A percentile compares a stretch with the other conserved stretches of the same genome.
phyloP scores from a whole-genome alignment of 1,140 invertebrate genomes.

The Drosophila asahinai region DNA sequence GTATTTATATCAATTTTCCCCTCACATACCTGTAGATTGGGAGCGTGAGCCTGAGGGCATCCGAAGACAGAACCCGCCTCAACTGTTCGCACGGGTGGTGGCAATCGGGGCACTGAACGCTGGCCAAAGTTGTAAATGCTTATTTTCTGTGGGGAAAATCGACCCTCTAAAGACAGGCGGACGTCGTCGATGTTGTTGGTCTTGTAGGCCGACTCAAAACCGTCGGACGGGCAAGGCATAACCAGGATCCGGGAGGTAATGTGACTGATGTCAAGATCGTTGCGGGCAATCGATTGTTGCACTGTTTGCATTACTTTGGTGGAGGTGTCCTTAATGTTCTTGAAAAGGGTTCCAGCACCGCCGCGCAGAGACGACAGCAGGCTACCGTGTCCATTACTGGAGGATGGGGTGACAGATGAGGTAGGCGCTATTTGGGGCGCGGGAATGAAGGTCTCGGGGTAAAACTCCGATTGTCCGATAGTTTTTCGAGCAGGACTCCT shows the following conservation, averaged over 20 bases:
- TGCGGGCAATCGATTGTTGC: constrained; percentile 95
- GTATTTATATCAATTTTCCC: background rate
- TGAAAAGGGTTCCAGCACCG: constrained; percentile 94
- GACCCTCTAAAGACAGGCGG: constrained; percentile 89
- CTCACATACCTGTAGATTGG: constrained; percentile 86
- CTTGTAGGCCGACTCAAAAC: constrained; percentile 96
- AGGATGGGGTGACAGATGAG: constrained; percentile 25
- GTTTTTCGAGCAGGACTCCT: constrained; percentile 66
- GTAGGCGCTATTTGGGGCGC: constrained; percentile 32
- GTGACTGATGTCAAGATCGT: constrained; percentile 95
- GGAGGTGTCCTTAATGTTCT: constrained; percentile 98
- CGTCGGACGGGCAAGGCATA: constrained; percentile 97
- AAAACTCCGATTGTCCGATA: constrained; percentile 77
- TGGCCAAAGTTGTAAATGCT: constrained; percentile 91
- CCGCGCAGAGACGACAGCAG: constrained; percentile 93
- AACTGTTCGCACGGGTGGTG: constrained; percentile 87
- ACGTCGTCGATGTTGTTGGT: constrained; percentile 98
- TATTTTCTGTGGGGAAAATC: constrained; percentile 91
- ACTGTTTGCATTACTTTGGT: constrained; percentile 98
- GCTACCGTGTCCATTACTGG: constrained; percentile 85
- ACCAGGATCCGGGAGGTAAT: constrained; percentile 95
- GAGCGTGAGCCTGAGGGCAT: constrained; percentile 88
- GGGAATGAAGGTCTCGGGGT: constrained; percentile 42
- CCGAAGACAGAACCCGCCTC: constrained; percentile 89
- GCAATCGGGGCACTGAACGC: constrained; percentile 88